Conservation (phyloP, 2,797 vertebrate genomes). For the Danio jaintianensis region DNA sequence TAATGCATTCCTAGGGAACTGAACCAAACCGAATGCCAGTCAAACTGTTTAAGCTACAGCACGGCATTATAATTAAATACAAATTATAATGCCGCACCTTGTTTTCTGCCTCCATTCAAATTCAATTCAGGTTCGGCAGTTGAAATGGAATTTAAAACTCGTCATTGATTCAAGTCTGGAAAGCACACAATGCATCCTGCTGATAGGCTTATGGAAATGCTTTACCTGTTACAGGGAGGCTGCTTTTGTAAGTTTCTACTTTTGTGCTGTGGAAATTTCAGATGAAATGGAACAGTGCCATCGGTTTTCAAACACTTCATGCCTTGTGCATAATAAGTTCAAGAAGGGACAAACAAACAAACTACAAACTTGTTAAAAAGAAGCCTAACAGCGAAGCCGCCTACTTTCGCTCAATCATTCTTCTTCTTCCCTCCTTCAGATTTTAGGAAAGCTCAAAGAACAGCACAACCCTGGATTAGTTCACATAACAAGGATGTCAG, state of each 20-base stretch:
- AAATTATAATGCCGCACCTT: conserved; percentile 4
- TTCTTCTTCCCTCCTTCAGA: not conserved
- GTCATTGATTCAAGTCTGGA: conserved; percentile 5
- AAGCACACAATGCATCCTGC: not conserved
- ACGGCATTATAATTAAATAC: not conserved
- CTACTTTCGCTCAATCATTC: conserved; percentile 1
- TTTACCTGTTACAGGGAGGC: conserved; percentile 3
- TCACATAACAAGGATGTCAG: conserved; percentile 40
- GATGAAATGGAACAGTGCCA: conserved; percentile 20
- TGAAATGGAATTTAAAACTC: conserved; percentile 19
- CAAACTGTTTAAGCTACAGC: not conserved
- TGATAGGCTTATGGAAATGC: conserved; percentile 26
- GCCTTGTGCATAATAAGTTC: conserved; percentile 8
- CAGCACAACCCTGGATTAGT: conserved; percentile 28
- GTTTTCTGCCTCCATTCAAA: conserved; percentile 11
- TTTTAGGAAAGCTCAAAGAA: conserved; percentile 24
- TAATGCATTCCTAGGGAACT: not conserved
- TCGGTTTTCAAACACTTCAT: not conserved
- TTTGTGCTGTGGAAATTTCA: conserved; percentile 10
- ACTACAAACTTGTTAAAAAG: conserved; percentile 13
- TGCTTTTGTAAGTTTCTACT: conserved; percentile 13
- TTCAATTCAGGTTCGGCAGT: conserved; percentile 14
- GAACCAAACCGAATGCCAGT: not conserved
- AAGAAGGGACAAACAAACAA: not conserved
- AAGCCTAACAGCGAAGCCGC: not conserved